Evolutionary conservation across 2,888 invertebrate species (phyloP).

Genomic region (Punctoribates punctum): DNA sequence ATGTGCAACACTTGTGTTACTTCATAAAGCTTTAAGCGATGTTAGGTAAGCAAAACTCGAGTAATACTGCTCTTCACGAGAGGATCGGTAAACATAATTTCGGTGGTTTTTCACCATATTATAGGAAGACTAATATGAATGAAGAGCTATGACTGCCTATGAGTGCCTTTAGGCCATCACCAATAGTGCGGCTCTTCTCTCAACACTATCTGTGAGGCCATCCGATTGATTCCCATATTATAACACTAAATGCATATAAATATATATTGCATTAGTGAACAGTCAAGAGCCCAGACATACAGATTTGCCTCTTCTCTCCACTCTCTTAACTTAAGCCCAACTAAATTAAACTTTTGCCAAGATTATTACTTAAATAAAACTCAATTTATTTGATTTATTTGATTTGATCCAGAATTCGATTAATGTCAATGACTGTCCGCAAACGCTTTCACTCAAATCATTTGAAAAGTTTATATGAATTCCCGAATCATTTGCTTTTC

Average conservation of each 20-base stretch:
- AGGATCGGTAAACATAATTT: conserved; percentile 29
- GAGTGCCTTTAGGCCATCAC: conserved; percentile 30
- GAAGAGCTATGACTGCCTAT: conserved; percentile 2
- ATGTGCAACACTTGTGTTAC: conserved; percentile 18
- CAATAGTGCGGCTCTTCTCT: neutral
- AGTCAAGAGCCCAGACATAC: conserved; percentile 6
- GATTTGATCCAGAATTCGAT: neutral
- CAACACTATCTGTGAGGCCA: neutral
- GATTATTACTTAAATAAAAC: neutral
- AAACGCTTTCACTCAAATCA: neutral
- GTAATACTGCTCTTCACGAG: conserved; percentile 26
- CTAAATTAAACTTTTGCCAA: conserved; percentile 11
- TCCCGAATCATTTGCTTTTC: neutral
- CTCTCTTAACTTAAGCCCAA: conserved; percentile 18
- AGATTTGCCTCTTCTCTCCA: neutral
- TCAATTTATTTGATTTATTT: conserved; percentile 9
- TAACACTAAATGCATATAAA: conserved; percentile 18
- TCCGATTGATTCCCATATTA: neutral
- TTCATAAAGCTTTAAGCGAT: conserved; percentile 29
- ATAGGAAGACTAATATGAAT: conserved; percentile 23
- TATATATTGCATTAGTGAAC: conserved; percentile 13
- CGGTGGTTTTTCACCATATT: conserved; percentile 30
- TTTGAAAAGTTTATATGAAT: neutral
- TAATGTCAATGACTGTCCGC: neutral
- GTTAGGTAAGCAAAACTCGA: conserved; percentile 28